A percentile compares a stretch with the other conserved stretches of the same genome.
These are phyloP conservation scores for Caenorhabditis wallacei DNA, from an alignment of 2,888 invertebrate species.

Conservation along the genomic window DNA sequence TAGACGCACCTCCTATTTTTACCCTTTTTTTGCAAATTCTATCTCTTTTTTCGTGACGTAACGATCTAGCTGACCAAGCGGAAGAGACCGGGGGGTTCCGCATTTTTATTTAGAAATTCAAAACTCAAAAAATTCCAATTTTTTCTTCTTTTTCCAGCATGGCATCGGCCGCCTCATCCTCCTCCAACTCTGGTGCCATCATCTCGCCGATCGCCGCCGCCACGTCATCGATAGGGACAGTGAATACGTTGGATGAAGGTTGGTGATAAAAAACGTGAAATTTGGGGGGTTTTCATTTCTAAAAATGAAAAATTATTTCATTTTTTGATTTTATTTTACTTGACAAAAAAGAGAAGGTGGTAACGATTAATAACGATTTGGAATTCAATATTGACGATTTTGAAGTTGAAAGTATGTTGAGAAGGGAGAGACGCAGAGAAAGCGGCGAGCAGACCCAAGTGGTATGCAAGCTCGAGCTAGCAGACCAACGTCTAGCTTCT, in stretches of 20 bases:
- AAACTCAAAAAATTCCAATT: no score
- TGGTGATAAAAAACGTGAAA: not conserved
- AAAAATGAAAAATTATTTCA: not conserved
- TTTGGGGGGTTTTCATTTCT: not conserved
- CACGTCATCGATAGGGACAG: slow-evolving; percentile 22
- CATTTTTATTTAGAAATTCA: no score
- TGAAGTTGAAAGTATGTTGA: not conserved
- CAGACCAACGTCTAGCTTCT: no score
- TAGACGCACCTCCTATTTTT: not conserved
- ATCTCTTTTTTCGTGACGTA: not conserved
- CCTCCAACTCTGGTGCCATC: slow-evolving; percentile 3
- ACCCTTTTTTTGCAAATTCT: slow-evolving; percentile 3
- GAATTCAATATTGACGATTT: not conserved
- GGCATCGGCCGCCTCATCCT: slow-evolving; percentile 48
- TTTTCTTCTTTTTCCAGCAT: slow-evolving; percentile 36
- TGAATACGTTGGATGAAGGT: slow-evolving; percentile 57
- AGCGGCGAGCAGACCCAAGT: no score
- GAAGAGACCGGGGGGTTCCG: no score
- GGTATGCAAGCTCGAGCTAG: no score
- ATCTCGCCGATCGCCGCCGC: not conserved
- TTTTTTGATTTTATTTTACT: not conserved
- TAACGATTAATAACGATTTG: not conserved
- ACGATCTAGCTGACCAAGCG: slow-evolving; percentile 2
- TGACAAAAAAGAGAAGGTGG: not conserved
- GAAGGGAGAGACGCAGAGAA: no score